Base-by-base conservation (phyloP, 2,888 invertebrate genomes). In the Drosophila flavopinicola region DNA sequence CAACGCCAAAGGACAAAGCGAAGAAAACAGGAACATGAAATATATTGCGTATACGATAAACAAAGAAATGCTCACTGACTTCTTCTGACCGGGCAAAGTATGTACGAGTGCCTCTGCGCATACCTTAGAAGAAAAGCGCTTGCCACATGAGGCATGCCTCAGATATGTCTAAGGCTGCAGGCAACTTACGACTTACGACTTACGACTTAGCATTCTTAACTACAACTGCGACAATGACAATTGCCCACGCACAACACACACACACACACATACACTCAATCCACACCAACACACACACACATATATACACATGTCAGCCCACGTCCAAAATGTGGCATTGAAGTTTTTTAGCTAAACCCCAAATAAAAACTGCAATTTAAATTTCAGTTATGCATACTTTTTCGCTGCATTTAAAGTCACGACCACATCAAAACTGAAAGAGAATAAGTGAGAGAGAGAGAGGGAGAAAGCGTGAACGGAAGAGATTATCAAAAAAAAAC, bases 141-240 rank as follows among this genome's bases (percentile, higher is more conserved):
- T 53, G 48, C 27, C 58, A 58, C 53, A 63, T 57, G 63, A 32
- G 38, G 70, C 56, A 74, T 56, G 70, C 41, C 52, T 17, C 41
- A 49, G 47, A 54, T 30, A 23, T 23, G 42, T 48, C 35, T 39
- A 20, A 42, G 38, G 32, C 32, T 32, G 24, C 30, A 6, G 9
- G 9, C 11, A 17, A 1, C 11, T 11, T 38, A 3, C 6, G 30
- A 13, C 17, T 57, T n/a, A n/a, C n/a, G n/a, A n/a, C n/a, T n/a
- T n/a, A n/a, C n/a, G n/a, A n/a, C n/a, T n/a, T n/a, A n/a, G n/a
- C n/a, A n/a, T n/a, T n/a, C n/a, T n/a, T n/a, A 54, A n/a, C 54
- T 66, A 56, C 47, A 56, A 37, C 49, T 54, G 45, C 48, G 56
- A 52, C 67, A 61, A 59, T 53, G 76, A 67, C 67, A 63, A 73